phyloP scores from a whole-genome alignment of 2,888 invertebrate genomes.

The Zaprionus lineosus region DNA sequence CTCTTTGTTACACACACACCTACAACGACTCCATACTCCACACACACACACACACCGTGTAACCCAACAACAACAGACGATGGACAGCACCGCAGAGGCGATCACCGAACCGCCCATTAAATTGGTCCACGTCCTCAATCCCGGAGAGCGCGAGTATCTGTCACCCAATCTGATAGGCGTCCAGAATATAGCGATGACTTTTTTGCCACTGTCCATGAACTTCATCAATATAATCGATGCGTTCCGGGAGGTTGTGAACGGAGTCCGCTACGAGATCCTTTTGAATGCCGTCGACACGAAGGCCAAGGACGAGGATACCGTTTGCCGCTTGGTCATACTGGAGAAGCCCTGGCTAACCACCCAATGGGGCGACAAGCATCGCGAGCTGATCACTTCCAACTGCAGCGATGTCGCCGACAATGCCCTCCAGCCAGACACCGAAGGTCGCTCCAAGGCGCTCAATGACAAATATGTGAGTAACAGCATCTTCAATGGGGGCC shows the following conservation, averaged over 20 bases:
- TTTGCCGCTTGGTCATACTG: conserved; percentile 86
- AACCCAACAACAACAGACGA: no score
- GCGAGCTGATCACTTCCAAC: conserved; percentile 86
- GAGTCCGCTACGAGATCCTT: conserved; percentile 80
- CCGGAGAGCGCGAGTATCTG: conserved; percentile 81
- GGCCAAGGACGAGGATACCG: conserved; percentile 73
- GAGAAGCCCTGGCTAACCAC: conserved; percentile 87
- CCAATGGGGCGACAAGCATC: conserved; percentile 85
- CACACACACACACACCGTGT: conserved; percentile 28
- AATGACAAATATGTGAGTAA: conserved; percentile 81
- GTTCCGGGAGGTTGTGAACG: conserved; percentile 81
- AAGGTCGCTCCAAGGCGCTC: conserved; percentile 54
- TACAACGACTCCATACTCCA: conserved; percentile 17
- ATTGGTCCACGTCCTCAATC: conserved; percentile 79
- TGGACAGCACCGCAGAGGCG: conserved; percentile 34
- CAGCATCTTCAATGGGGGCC: conserved; percentile 79
- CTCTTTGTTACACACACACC: conserved; percentile 35
- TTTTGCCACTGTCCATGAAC: conserved; percentile 80
- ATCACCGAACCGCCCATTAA: conserved; percentile 75
- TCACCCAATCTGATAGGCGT: conserved; percentile 81
- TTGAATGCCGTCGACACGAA: conserved; percentile 79
- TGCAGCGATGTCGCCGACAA: conserved; percentile 84
- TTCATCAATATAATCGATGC: conserved; percentile 82
- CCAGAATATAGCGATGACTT: conserved; percentile 81
- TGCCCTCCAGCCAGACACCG: conserved; percentile 37